These are phyloP conservation scores for Coelinius sp. DNA, from an alignment of 2,888 invertebrate genomes.

Conservation along the genomic window DNA sequence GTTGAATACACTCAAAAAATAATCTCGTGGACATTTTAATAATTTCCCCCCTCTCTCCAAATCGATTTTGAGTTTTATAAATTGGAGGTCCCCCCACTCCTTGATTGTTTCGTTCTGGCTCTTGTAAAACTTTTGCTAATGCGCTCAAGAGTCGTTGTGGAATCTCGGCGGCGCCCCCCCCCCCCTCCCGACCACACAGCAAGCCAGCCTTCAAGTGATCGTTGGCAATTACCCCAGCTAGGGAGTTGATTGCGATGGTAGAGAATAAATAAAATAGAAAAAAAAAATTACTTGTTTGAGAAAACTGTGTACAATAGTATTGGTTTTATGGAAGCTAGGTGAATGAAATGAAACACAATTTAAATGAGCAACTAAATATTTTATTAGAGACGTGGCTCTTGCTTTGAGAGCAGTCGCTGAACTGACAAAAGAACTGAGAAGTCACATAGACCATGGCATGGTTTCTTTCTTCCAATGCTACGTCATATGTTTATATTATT, in stretches of 20 bases:
- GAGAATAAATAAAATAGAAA: not conserved
- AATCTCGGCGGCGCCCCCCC: conserved; percentile 35
- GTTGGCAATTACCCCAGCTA: conserved; percentile 39
- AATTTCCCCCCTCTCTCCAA: not conserved
- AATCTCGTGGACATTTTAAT: not conserved
- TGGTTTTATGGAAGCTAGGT: too few species aligned
- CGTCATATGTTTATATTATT: too few species aligned
- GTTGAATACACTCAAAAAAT: not conserved
- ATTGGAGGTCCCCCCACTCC: conserved; percentile 21
- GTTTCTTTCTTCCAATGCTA: too few species aligned
- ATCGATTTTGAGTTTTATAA: conserved; percentile 43
- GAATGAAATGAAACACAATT: too few species aligned
- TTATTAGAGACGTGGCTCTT: too few species aligned
- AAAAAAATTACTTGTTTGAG: conserved; percentile 13
- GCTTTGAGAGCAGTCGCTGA: too few species aligned
- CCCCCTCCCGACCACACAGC: conserved; percentile 35
- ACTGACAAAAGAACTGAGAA: too few species aligned
- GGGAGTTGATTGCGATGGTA: conserved; percentile 31
- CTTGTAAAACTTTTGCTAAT: conserved; percentile 2
- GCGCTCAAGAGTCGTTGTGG: conserved; percentile 29
- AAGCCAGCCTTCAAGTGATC: conserved; percentile 39
- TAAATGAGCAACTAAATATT: too few species aligned
- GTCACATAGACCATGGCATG: too few species aligned
- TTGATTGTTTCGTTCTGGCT: not conserved
- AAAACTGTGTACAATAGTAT: not conserved